Percentiles rank a stretch among this genome's conserved stretches.
phyloP scores from a whole-genome alignment of 2,113 vertebrate genomes.

The Coregonus clupeaformis region DNA sequence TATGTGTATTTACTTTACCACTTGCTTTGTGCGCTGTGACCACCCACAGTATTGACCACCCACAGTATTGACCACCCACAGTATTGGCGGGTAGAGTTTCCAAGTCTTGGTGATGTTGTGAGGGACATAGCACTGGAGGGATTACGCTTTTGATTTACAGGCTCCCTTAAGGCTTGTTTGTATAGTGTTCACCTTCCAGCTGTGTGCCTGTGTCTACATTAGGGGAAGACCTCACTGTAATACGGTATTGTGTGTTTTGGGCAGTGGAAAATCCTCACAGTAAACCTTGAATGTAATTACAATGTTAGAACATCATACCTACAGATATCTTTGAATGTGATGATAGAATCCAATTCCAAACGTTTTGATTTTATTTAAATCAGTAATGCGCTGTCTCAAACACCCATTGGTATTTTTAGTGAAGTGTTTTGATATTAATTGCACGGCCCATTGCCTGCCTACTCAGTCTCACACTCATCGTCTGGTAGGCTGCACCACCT shows the following conservation, averaged over 20 bases:
- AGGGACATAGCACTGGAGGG: conserved; percentile 16
- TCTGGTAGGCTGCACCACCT: conserved; percentile 36
- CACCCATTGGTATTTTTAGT: background rate
- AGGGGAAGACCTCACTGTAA: background rate
- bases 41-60: conserved; percentile 55
- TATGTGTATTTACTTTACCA: conserved; percentile 44
- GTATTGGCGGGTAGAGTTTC: conserved; percentile 41
- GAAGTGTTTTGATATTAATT: background rate
- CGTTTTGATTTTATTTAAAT: background rate
- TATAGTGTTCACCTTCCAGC: conserved; percentile 37
- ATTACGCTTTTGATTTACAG: conserved; percentile 40
- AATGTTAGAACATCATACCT: no score
- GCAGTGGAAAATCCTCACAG: background rate
- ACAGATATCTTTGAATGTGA: background rate
- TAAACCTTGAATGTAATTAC: background rate
- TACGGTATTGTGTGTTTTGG: background rate
- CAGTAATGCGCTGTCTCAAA: background rate
- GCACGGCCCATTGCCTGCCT: background rate
- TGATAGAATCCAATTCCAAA: background rate
- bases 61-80: conserved; percentile 6
- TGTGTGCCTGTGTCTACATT: background rate
- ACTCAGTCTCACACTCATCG: conserved; percentile 32
- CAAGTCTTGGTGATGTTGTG: no score
- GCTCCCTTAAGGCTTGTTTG: conserved; percentile 41
- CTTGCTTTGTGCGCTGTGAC: conserved; percentile 45